Base-by-base conservation (phyloP, 2,888 invertebrate species). In the Cerceris ruficornis region DNA sequence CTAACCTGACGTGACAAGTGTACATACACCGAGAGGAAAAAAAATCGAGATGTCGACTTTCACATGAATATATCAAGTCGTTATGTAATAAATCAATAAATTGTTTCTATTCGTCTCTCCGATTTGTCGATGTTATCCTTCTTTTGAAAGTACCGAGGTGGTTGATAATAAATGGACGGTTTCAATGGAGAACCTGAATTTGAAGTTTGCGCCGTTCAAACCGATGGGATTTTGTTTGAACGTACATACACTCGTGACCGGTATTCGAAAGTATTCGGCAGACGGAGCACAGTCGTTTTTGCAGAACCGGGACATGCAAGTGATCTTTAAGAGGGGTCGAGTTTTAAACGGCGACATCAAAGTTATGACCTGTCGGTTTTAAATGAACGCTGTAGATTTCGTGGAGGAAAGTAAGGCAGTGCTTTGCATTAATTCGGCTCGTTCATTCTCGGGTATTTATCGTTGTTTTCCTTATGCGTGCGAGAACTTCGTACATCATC, bases 41-140 rank as follows among this genome's bases (percentile, higher is more conserved):
- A 58, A 42, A 50, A 11, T 11, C 46, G n/a, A 59, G 62, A 50
- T 59, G 57, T 62, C 75, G 54, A 71, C 49, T 55, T 69, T 62
- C 43, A 60, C 69, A 65, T 43, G 54, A 54, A 75, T 75, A 57
- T 75, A 74, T 74, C 72, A 80, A 55, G 72, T 76, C 73, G 76
- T 73, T 78, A 64, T 57, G 72, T 17, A 70, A 79, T 81, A 81
- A 66, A 76, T 65, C 65, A 80, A 75, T 80, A 84, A 80, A 83
- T 74, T 50, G 59, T 75, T 73, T 68, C 65, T 75, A 76, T 43
- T 69, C 69, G 42, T 55, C 42, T 43, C 43, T 7, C 28, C 41
- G 65, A 28, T 43, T 70, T 15, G 52, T 62, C n/a, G 6, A 8
- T 52, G 50, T 14, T 13, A 61, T 7, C 14, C 8, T 17, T 7